Conservation (phyloP, 2,797 vertebrate genomes). For the Muscicapa comitata region DNA sequence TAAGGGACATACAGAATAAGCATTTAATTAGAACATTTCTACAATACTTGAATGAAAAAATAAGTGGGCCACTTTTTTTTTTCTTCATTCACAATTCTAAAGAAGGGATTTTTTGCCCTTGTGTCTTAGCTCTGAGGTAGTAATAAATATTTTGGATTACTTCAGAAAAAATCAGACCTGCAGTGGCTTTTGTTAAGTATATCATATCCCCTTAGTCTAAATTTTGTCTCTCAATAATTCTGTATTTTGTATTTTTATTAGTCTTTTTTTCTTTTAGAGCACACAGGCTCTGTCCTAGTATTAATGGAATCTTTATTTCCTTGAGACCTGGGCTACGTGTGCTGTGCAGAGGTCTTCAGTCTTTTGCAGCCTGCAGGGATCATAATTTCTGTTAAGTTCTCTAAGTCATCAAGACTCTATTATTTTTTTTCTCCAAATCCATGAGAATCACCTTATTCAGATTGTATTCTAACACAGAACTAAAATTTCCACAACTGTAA, state of each 20-base stretch:
- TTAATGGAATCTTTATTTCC: neutral
- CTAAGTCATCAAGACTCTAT: neutral
- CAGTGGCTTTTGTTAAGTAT: neutral
- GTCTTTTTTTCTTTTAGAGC: neutral
- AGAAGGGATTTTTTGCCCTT: neutral
- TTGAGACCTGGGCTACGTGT: neutral
- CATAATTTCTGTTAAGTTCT: neutral
- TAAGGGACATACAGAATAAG: neutral
- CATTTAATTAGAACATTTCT: neutral
- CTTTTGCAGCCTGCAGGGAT: neutral
- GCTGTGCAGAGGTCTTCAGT: accelerated
- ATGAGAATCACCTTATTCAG: neutral
- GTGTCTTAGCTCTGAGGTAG: neutral
- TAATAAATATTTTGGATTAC: neutral
- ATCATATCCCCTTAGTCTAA: neutral
- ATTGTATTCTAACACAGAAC: neutral
- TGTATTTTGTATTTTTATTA: neutral
- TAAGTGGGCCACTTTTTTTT: neutral
- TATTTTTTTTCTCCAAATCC: neutral
- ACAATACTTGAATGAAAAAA: neutral
- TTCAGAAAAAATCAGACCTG: neutral
- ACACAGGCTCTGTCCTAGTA: neutral
- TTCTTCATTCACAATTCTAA: neutral
- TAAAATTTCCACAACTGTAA: neutral
- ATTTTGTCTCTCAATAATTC: neutral